These are phyloP conservation scores for Hypanus sabinus DNA, from an alignment of 2,113 vertebrate species.

Conservation along the genomic window DNA sequence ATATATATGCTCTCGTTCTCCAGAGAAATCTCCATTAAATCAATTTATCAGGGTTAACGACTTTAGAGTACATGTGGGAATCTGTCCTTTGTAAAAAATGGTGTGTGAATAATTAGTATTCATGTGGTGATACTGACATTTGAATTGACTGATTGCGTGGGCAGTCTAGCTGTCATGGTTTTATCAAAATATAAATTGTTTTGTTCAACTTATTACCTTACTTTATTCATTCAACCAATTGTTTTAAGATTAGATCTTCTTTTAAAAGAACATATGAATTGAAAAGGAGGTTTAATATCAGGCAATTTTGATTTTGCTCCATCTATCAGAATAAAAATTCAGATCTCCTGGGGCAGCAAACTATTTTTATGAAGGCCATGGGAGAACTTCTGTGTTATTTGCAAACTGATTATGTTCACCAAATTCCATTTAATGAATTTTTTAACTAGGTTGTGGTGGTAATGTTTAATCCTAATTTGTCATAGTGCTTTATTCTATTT, in stretches of 20 bases:
- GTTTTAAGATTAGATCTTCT: neutral
- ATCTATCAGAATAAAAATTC: neutral
- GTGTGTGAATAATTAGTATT: constrained; percentile 18
- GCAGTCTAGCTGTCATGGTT: neutral
- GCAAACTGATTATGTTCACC: neutral
- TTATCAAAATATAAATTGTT: constrained; percentile 14
- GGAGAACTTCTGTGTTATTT: neutral
- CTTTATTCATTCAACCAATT: neutral
- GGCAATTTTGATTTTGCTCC: neutral
- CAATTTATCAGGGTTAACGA: constrained; percentile 32
- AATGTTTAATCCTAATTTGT: neutral
- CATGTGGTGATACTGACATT: constrained; percentile 34
- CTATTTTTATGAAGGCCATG: neutral
- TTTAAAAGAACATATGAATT: neutral
- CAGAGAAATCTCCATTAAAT: constrained; percentile 28
- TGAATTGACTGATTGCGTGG: constrained; percentile 34
- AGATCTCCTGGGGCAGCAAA: neutral
- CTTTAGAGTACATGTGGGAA: neutral
- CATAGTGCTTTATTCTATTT: neutral
- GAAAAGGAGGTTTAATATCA: neutral
- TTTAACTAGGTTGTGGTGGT: neutral
- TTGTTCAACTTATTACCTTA: constrained; percentile 16
- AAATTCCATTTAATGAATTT: neutral
- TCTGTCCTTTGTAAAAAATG: constrained; percentile 1
- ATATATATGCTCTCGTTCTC: constrained; percentile 13